Percentiles rank a stretch among this genome's conserved stretches.
Conservation (phyloP, 2,113 vertebrate genomes). For the Mystacornis crossleyi region DNA sequence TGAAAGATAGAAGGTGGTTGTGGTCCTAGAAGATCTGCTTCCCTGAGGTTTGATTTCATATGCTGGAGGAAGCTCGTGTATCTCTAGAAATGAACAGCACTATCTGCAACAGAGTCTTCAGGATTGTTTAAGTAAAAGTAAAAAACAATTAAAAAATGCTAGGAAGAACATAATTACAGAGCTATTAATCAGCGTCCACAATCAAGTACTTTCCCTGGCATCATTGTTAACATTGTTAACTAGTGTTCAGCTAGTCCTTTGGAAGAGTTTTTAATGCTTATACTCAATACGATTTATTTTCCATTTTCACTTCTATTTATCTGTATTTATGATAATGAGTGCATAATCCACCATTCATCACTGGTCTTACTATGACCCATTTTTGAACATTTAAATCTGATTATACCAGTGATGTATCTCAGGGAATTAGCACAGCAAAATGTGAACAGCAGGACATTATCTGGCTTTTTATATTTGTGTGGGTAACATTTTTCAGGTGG, state of each 20-base stretch:
- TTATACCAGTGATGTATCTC: background rate
- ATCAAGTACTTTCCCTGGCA: background rate
- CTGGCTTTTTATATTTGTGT: background rate
- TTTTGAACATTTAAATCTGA: constrained; percentile 34
- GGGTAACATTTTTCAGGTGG: background rate
- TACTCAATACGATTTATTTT: background rate
- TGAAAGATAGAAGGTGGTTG: background rate
- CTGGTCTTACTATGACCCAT: background rate
- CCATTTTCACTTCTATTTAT: background rate
- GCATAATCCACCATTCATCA: background rate
- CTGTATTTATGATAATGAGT: background rate
- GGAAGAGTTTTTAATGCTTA: background rate
- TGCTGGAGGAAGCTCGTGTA: background rate
- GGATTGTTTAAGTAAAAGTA: background rate
- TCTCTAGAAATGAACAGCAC: background rate
- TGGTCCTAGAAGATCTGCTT: background rate
- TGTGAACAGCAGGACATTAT: background rate
- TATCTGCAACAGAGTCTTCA: background rate
- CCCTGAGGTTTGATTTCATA: background rate
- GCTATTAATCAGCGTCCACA: background rate
- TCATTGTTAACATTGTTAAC: background rate
- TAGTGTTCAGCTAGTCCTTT: background rate
- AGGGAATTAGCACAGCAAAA: background rate
- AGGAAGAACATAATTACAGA: background rate
- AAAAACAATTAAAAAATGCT: background rate